These are phyloP conservation scores for Acronicta leporina DNA, from an alignment of 2,888 invertebrate species.

Conservation along the genomic window DNA sequence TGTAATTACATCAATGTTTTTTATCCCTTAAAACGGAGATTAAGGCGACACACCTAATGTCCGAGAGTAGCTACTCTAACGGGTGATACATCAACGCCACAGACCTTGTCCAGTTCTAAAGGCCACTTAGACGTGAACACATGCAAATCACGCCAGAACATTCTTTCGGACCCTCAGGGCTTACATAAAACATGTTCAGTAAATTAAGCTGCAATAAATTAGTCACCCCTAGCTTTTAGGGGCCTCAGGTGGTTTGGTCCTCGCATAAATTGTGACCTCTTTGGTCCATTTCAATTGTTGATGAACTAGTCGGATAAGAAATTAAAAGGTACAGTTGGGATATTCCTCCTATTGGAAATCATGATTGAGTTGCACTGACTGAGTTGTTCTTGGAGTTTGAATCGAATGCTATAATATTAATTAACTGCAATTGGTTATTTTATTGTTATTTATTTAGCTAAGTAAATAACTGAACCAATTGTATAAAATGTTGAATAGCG, in stretches of 20 bases:
- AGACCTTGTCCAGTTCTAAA: slow-evolving; percentile 56
- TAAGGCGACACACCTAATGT: slow-evolving; percentile 42
- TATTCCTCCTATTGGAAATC: slow-evolving; percentile 17
- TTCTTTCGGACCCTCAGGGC: slow-evolving; percentile 72
- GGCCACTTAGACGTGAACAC: slow-evolving; percentile 70
- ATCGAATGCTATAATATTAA: slow-evolving; percentile 2
- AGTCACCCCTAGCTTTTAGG: slow-evolving; percentile 67
- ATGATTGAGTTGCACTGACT: slow-evolving; percentile 9
- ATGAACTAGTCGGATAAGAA: slow-evolving; percentile 59
- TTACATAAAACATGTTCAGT: slow-evolving; percentile 72
- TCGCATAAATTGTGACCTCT: slow-evolving; percentile 72
- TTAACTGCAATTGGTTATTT: slow-evolving; percentile 1
- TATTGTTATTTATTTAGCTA: too few relatives aligned
- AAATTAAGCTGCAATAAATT: slow-evolving; percentile 82
- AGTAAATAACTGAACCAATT: too few relatives aligned
- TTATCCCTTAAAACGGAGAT: neutral
- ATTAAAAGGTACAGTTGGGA: slow-evolving; percentile 36
- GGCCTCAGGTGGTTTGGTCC: slow-evolving; percentile 70
- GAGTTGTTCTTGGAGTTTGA: slow-evolving; percentile 2
- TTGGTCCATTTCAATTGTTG: slow-evolving; percentile 73
- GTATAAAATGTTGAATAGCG: too few relatives aligned
- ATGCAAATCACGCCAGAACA: slow-evolving; percentile 83
- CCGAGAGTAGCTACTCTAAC: slow-evolving; percentile 34
- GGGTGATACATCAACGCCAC: slow-evolving; percentile 54
- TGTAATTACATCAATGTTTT: neutral